Conservation (phyloP, 1,140 invertebrate genomes). For the Halesus radiatus region DNA sequence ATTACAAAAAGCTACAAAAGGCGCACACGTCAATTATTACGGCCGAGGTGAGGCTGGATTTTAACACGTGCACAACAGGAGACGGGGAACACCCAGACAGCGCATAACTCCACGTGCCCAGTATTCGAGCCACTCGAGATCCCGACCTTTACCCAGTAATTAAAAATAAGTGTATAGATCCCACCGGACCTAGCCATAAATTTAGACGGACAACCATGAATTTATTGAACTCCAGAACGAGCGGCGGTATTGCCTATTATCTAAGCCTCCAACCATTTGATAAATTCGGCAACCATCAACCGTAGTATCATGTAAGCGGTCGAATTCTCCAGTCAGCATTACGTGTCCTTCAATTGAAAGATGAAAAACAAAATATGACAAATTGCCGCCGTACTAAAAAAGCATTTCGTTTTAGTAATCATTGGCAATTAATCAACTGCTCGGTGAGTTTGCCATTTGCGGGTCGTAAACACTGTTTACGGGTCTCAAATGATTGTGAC, state of each 20-base stretch:
- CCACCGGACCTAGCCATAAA: constrained; percentile 1
- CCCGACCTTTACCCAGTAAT: constrained; percentile 10
- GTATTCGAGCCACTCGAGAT: not conserved
- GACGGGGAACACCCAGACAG: constrained; percentile 19
- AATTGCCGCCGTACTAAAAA: not conserved
- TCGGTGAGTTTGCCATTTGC: constrained; percentile 14
- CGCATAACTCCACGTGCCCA: constrained; percentile 22
- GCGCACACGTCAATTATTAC: constrained; percentile 2
- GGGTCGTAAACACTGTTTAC: not conserved
- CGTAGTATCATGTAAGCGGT: not conserved
- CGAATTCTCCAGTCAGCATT: not conserved
- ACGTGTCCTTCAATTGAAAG: not conserved
- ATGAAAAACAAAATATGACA: constrained; percentile 21
- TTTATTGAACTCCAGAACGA: not conserved
- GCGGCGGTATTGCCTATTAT: constrained; percentile 2
- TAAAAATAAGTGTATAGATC: not conserved
- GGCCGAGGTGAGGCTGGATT: constrained; percentile 17
- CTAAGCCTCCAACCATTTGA: not conserved
- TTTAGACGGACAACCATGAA: constrained; percentile 21
- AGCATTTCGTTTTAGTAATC: constrained; percentile 7
- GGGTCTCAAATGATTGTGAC: not conserved
- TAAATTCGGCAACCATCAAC: not conserved
- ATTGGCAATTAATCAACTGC: not conserved
- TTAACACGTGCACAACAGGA: constrained; percentile 13
- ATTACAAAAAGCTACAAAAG: constrained; percentile 25